phyloP scores from a whole-genome alignment of 2,797 vertebrate genomes.

The Notolepis coatsorum region DNA sequence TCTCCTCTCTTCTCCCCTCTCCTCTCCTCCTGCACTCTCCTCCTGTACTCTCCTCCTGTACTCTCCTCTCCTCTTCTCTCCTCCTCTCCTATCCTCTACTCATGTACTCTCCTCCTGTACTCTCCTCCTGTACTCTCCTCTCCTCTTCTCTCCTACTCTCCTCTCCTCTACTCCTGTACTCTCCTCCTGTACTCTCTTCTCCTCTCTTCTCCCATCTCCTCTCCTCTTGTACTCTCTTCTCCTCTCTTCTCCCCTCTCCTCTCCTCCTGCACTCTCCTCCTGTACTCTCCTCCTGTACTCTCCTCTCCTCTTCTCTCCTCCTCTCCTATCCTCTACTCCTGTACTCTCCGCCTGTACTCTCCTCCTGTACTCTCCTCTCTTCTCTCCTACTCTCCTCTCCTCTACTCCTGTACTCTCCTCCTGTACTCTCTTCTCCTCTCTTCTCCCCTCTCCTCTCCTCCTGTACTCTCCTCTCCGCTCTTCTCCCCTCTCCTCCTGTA shows the following conservation, averaged over 20 bases:
- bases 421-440: conserved; percentile 50
- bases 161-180: conserved; percentile 31
- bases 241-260: conserved; percentile 52
- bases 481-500: conserved; percentile 45
- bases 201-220: conserved; percentile 49
- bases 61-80: conserved; percentile 51
- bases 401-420: conserved; percentile 50
- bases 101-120: conserved; percentile 28
- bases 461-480: conserved; percentile 46
- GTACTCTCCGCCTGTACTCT: conserved; percentile 44
- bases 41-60: too few species aligned
- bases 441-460: conserved; percentile 39
- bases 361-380: conserved; percentile 50
- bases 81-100: too few species aligned
- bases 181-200: conserved; percentile 52
- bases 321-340: conserved; percentile 32
- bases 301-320: conserved; percentile 51
- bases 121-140: conserved; percentile 50
- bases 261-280: conserved; percentile 38
- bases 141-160: conserved; percentile 47
- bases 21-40: conserved; percentile 37
- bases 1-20: conserved; percentile 42
- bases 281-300: conserved; percentile 43
- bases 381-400: conserved; percentile 32
- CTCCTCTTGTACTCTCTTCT: conserved; percentile 31